Evolutionary conservation across 2,797 vertebrate species (phyloP).

Genomic region (Atherinosoma microstoma): DNA sequence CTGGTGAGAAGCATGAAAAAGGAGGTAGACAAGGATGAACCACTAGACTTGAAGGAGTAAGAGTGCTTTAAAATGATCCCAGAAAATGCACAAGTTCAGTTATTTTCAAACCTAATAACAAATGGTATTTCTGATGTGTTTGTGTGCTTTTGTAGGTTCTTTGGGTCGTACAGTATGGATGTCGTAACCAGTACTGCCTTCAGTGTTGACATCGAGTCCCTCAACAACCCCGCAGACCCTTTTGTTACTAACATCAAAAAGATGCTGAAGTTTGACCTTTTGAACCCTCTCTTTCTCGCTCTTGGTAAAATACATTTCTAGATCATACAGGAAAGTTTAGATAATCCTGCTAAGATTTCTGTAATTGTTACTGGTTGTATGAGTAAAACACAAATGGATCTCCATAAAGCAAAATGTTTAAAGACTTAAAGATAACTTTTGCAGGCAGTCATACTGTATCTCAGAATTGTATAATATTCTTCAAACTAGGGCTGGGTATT

Average conservation of each 20-base stretch:
- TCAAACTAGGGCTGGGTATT: no score
- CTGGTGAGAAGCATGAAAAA: slow-evolving; percentile 75
- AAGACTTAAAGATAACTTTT: background rate
- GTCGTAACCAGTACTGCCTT: slow-evolving; percentile 85
- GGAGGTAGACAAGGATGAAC: slow-evolving; percentile 68
- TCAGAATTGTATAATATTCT: background rate
- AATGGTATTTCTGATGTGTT: background rate
- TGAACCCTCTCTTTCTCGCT: slow-evolving; percentile 69
- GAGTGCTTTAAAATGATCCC: slow-evolving; percentile 13
- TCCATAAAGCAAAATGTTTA: background rate
- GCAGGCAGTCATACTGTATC: background rate
- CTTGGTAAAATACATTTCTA: slow-evolving; percentile 56
- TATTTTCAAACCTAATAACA: background rate
- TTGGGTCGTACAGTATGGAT: slow-evolving; percentile 87
- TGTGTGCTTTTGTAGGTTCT: slow-evolving; percentile 65
- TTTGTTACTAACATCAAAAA: slow-evolving; percentile 85
- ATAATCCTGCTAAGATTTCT: background rate
- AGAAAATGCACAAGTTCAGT: background rate
- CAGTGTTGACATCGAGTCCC: slow-evolving; percentile 84
- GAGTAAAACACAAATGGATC: background rate
- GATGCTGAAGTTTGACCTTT: slow-evolving; percentile 77
- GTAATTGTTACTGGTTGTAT: background rate
- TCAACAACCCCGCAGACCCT: slow-evolving; percentile 84
- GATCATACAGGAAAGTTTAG: background rate
- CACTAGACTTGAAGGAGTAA: slow-evolving; percentile 77